Base-by-base conservation (phyloP, 2,888 invertebrate genomes). In the Theretra japonica region DNA sequence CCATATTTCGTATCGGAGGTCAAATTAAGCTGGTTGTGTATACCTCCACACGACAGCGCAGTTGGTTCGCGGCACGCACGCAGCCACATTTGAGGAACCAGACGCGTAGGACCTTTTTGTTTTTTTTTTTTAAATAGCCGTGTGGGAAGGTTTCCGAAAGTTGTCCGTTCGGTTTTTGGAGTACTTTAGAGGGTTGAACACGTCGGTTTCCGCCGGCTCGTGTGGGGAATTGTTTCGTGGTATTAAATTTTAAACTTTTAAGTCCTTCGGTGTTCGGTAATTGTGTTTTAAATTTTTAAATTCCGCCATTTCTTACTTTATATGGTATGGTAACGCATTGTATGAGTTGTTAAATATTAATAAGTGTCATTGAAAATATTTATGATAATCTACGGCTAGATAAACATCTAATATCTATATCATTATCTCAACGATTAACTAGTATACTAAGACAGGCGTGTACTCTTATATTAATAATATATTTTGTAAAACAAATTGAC, bases 61-160 rank as follows among this genome's bases (percentile, higher is more conserved):
- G 57, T 11, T 57, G 65, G 74, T 69, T 75, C 70, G 74, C 65
- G 73, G 75, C 77, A 75, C 71, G 76, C 76, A 73, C 69, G 73
- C 75, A 70, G 72, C 70, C 69, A 73, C 72, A 72, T 73, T 65
- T 69, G 60, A 73, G 71, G 69, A 69, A 70, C 76, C 74, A 76
- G 74, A 74, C 74, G 70, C 71, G 74, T 77, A 74, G 59, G 76
- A 71, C 41, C 65, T 65, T 77, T 75, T 77, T 75, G 69, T 73
- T 65, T 70, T 72, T 72, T 72, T 71, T 74, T 70, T 75, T 77
- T 73, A 70, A 75, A 74, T 74, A 75, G 74, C 73, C 73, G 74
- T 80, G 77, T 81, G 78, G 75, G 78, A 78, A 79, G 75, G 73
- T 73, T 76, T 71, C 59, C 25, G 76, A 79, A 79, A 76, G 77